Conservation (phyloP, 1,140 invertebrate species). For the Pygmarrhopalites habei region DNA sequence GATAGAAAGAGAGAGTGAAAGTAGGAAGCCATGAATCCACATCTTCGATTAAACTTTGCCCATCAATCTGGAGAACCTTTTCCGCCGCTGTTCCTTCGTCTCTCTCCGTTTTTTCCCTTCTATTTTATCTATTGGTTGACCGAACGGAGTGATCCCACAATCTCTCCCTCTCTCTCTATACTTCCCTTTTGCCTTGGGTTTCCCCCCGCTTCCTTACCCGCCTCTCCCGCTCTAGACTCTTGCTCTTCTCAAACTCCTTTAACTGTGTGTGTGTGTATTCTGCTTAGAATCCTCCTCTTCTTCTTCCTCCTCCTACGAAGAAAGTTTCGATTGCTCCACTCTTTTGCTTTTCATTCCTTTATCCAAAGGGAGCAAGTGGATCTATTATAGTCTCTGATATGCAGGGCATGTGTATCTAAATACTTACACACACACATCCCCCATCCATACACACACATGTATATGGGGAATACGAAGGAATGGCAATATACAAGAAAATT, state of each 20-base stretch:
- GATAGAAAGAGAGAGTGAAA: slow-evolving; percentile 18
- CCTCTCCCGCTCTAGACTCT: background rate
- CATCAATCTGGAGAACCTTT: slow-evolving; percentile 38
- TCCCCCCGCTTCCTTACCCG: no score
- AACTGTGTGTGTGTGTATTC: slow-evolving; percentile 1
- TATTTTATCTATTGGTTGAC: slow-evolving; percentile 20
- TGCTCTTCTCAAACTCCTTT: no score
- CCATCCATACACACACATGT: no score
- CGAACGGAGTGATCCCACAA: slow-evolving; percentile 5
- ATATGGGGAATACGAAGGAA: no score
- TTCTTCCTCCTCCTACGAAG: background rate
- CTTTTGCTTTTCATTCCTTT: background rate
- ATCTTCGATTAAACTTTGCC: slow-evolving; percentile 40
- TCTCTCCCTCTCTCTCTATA: background rate
- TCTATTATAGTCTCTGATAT: no score
- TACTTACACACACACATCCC: no score
- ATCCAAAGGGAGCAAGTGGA: no score
- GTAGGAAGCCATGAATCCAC: slow-evolving; percentile 36
- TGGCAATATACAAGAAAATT: slow-evolving; percentile 1
- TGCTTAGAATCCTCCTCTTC: background rate
- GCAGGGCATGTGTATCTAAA: no score
- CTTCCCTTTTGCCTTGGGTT: background rate
- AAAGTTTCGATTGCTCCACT: background rate
- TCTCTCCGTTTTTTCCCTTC: slow-evolving; percentile 2
- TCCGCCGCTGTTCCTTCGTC: slow-evolving; percentile 27